These are phyloP conservation scores for Bos indicus DNA, from an alignment of 2,113 vertebrate species.

Conservation along the genomic window DNA sequence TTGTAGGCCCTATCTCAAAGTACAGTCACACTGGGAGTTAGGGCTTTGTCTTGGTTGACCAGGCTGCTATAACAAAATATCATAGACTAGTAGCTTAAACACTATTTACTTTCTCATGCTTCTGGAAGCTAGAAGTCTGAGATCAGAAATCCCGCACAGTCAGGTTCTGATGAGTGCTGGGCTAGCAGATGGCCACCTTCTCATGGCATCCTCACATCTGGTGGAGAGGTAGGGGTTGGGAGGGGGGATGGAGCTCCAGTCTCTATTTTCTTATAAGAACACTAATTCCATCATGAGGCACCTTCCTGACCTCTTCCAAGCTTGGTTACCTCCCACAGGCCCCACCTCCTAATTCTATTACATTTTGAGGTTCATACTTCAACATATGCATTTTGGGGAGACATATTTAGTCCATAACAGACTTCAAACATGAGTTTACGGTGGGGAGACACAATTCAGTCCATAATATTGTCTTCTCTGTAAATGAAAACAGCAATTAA, in stretches of 20 bases:
- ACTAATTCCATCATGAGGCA: not conserved
- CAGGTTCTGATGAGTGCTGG: not conserved
- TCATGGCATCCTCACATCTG: not conserved
- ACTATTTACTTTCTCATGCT: not conserved
- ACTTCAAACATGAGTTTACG: not conserved
- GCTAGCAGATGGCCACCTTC: not conserved
- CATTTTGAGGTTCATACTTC: not conserved
- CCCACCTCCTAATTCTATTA: not conserved
- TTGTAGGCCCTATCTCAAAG: not conserved
- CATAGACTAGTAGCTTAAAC: not conserved
- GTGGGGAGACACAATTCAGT: not conserved
- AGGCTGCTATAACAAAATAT: not conserved
- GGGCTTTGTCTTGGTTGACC: not conserved
- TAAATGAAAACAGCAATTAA: not conserved
- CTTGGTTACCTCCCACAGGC: not conserved
- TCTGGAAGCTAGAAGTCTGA: not conserved
- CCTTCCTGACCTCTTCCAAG: not conserved
- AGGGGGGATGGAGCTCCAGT: fast-evolving
- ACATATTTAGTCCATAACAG: not conserved
- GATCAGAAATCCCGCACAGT: not conserved
- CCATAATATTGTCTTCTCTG: not conserved
- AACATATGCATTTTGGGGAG: not conserved
- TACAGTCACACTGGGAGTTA: not conserved
- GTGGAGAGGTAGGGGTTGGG: not conserved
- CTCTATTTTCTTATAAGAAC: not conserved